A percentile compares a stretch with the other conserved stretches of the same genome.
Evolutionary conservation across 2,888 invertebrate genomes (phyloP).

Genomic region (Nemapogon koenigi): DNA sequence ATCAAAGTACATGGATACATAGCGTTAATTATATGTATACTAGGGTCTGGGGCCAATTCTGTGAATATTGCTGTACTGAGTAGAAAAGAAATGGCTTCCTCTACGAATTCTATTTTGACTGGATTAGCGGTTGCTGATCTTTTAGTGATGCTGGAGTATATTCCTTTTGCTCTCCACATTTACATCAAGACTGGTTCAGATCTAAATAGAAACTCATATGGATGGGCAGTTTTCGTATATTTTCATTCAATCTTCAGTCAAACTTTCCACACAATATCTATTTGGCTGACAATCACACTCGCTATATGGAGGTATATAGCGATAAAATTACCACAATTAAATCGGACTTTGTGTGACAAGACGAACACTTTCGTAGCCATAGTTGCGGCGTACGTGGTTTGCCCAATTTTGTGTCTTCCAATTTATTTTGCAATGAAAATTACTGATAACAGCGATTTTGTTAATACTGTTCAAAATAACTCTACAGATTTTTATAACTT

Average conservation of each 20-base stretch:
- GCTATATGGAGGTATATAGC: constrained; percentile 93
- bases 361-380: constrained; percentile 79
- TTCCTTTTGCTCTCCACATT: constrained; percentile 85
- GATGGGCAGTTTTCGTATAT: constrained; percentile 83
- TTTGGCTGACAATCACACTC: constrained; percentile 90
- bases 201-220: constrained; percentile 63
- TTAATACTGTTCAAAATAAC: constrained; percentile 17
- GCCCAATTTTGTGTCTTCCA: constrained; percentile 85
- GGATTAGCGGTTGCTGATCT: constrained; percentile 91
- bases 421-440: constrained; percentile 81
- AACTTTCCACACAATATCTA: constrained; percentile 88
- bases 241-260: constrained; percentile 92
- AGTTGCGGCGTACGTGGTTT: constrained; percentile 77
- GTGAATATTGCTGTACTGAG: constrained; percentile 91
- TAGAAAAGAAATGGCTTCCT: constrained; percentile 87
- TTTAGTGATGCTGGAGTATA: constrained; percentile 92
- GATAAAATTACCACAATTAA: constrained; percentile 84
- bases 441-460: constrained; percentile 31
- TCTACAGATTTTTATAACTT: constrained; percentile 26
- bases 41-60: constrained; percentile 88
- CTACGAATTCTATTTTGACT: constrained; percentile 92
- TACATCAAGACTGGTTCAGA: constrained; percentile 67
- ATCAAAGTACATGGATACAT: constrained; percentile 82
- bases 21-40: constrained; percentile 84
- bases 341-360: constrained; percentile 82